A percentile compares a stretch with the other conserved stretches of the same genome.
Evolutionary conservation across 2,113 vertebrate species (phyloP).

Genomic region (Microcebus griseorufus): DNA sequence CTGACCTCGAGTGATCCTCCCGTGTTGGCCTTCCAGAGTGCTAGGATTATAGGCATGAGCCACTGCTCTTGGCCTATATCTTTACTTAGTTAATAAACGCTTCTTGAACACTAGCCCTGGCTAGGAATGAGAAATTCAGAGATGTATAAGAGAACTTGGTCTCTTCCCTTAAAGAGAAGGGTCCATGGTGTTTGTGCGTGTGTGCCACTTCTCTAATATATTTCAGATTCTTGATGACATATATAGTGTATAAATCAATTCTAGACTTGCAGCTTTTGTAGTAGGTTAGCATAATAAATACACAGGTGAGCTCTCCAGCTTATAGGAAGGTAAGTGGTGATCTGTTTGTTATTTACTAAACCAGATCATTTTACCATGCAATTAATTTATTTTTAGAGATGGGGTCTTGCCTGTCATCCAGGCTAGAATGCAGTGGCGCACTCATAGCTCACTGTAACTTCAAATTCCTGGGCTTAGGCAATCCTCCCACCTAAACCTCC

Average conservation of each 20-base stretch:
- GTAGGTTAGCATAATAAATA: neutral
- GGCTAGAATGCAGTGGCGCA: too few relatives aligned
- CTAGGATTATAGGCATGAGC: too few relatives aligned
- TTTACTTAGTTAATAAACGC: neutral
- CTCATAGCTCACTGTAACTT: too few relatives aligned
- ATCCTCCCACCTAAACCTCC: too few relatives aligned
- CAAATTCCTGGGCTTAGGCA: too few relatives aligned
- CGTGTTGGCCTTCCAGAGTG: too few relatives aligned
- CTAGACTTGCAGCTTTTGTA: neutral
- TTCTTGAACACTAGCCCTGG: neutral
- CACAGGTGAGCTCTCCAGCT: neutral
- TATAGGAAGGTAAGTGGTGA: neutral
- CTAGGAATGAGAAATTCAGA: neutral
- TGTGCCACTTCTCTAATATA: neutral
- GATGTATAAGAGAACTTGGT: neutral
- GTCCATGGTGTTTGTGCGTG: neutral
- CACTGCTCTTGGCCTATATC: neutral
- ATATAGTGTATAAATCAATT: neutral
- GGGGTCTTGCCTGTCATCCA: too few relatives aligned
- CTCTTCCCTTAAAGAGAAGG: neutral
- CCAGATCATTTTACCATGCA: neutral
- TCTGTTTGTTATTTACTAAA: neutral
- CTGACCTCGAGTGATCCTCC: too few relatives aligned
- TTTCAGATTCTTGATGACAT: conserved; percentile 12
- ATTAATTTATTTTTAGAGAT: too few relatives aligned